Conservation (phyloP, 2,113 vertebrate genomes). For the Thinocorus orbignyianus region DNA sequence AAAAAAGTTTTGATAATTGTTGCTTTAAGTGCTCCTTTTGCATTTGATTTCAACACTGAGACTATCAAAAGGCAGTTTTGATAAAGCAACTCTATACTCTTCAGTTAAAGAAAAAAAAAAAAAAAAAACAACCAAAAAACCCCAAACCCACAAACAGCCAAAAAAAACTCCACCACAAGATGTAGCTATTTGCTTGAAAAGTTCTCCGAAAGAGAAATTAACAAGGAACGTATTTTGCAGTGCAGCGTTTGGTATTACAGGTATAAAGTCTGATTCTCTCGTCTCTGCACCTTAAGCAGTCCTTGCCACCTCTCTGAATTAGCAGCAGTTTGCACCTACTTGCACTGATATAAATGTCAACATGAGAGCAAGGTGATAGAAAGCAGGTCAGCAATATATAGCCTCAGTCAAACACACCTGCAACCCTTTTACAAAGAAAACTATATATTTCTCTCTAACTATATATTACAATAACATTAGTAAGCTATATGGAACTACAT, state of each 20-base stretch:
- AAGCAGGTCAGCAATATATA: not conserved
- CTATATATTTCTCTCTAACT: not conserved
- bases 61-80: not conserved
- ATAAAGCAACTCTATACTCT: not conserved
- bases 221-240: not conserved
- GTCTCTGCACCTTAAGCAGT: not conserved
- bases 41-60: not conserved
- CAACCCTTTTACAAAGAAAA: not conserved
- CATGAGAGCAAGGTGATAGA: not conserved
- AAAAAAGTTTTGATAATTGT: not conserved
- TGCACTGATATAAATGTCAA: not conserved
- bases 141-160: not conserved
- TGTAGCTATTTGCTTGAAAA: not conserved
- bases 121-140: not conserved
- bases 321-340: constrained; percentile 45
- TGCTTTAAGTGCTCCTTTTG: not conserved
- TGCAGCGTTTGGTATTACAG: accelerated
- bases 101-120: not conserved
- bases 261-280: not conserved
- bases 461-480: not conserved
- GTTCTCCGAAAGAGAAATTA: not conserved
- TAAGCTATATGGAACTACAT: not conserved
- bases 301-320: constrained; percentile 19
- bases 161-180: not conserved
- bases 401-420: not conserved